Base-by-base conservation (phyloP, 2,888 invertebrate genomes). In the Lysandra bellargus region DNA sequence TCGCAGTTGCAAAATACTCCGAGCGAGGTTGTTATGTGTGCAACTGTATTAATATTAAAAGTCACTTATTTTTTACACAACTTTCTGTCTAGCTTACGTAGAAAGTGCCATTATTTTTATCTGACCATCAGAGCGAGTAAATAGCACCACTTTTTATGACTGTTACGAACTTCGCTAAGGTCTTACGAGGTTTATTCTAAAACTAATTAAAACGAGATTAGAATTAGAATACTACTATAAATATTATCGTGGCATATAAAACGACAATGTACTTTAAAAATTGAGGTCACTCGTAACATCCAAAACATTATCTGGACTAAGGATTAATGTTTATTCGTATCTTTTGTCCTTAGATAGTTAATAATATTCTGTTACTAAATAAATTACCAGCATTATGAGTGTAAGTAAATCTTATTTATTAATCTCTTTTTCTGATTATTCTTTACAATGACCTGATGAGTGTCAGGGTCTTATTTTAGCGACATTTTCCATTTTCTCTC, bases 51-150 rank as follows among this genome's bases (percentile, higher is more conserved):
- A 12, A 53, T 53, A 76, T 76, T 76, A 76, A 76, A 57, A 76
- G 49, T 76, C 5, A 44, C 40, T 74, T 75, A 14, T 49, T 76
- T 76, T 76, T 53, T 75, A 23, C 30, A 49, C 33, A 30, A 76
- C 76, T 33, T 76, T 76, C 76, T 33, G 76, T 76, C 76, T 76
- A 53, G 53, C 76, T 76, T 76, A 57, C 33, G 17, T 76, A 76
- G 76, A 76, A 76, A 76, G 76, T 53, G 57, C 57, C 75, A 75
- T 53, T 76, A 76, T 57, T 49, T 49, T 17, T 57, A 76, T 76
- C 76, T 76, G 76, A 33, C 49, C 76, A 76, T 23, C 76, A 76
- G 76, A 76, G 76, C 76, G 76, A 53, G 76, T 57, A 76, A 76
- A 76, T 76, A 76, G 76, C 76, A 76, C 76, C 76, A 75, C 23